These are phyloP conservation scores for Nicator chloris DNA, from an alignment of 2,113 vertebrate species.

Conservation along the genomic window DNA sequence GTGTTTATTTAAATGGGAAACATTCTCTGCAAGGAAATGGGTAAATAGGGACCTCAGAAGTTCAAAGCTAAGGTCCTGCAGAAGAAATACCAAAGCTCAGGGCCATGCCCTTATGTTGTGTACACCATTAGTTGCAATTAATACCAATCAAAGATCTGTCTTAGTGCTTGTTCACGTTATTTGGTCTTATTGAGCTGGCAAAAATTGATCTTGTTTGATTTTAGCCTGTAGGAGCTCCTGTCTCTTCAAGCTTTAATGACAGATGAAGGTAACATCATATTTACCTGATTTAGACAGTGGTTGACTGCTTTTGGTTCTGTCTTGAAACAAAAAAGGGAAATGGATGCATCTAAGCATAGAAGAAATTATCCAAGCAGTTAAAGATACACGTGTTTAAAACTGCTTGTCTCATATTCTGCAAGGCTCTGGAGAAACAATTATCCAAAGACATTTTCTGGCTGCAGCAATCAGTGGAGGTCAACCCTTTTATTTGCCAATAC, in stretches of 20 bases:
- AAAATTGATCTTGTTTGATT: not conserved
- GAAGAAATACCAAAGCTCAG: not conserved
- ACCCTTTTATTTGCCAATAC: not conserved
- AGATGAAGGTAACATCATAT: not conserved
- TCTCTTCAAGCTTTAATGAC: not conserved
- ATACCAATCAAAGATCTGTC: not conserved
- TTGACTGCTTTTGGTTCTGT: not conserved
- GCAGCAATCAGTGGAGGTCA: not conserved
- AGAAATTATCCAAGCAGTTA: not conserved
- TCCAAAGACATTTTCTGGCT: not conserved
- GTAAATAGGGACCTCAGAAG: constrained; percentile 26
- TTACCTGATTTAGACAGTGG: not conserved
- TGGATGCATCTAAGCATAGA: not conserved
- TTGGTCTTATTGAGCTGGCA: not conserved
- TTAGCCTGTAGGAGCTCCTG: not conserved
- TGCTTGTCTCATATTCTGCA: not conserved
- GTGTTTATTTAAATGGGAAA: constrained; percentile 61
- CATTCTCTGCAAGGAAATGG: constrained; percentile 38
- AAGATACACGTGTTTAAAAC: not conserved
- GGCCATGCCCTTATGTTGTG: not conserved
- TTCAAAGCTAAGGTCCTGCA: constrained; percentile 30
- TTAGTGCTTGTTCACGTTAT: not conserved
- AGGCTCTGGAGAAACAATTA: not conserved
- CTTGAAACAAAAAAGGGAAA: not conserved
- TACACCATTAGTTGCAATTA: not conserved